Conservation (phyloP, 35 echinoderm and acorn worm genomes). For the Patiria miniata region DNA sequence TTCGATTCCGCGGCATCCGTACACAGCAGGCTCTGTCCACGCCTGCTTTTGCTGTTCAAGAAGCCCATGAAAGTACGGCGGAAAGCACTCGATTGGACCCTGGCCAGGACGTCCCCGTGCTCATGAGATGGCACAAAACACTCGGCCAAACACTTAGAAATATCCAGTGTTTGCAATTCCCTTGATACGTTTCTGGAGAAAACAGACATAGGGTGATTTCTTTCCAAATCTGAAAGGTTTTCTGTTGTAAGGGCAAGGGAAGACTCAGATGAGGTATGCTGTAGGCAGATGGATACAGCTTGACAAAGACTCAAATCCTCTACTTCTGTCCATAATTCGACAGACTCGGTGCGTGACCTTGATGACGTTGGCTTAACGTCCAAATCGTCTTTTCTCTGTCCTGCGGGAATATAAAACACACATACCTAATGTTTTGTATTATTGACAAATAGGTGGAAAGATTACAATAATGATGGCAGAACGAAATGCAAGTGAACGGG, state of each 20-base stretch:
- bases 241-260: background rate
- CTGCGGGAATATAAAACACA: background rate
- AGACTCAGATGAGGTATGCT: background rate
- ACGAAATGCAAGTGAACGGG: background rate
- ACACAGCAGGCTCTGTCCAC: background rate
- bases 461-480: background rate
- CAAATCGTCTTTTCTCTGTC: background rate
- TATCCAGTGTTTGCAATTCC: background rate
- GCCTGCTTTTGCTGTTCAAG: background rate
- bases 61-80: background rate
- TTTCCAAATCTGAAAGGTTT: background rate
- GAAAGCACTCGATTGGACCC: background rate
- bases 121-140: background rate
- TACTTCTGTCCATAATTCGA: constrained; percentile 9
- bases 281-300: background rate
- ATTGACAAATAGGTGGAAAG: background rate
- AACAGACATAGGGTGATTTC: background rate
- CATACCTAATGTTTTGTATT: background rate
- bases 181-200: background rate
- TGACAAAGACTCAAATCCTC: constrained; percentile 18
- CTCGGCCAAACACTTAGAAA: background rate
- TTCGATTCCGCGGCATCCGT: background rate
- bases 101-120: background rate
- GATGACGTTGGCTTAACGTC: background rate
- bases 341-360: background rate